Percentiles rank a stretch among this genome's conserved stretches.
Evolutionary conservation across 2,888 invertebrate genomes (phyloP).

Genomic region (Hylaea fasciaria): DNA sequence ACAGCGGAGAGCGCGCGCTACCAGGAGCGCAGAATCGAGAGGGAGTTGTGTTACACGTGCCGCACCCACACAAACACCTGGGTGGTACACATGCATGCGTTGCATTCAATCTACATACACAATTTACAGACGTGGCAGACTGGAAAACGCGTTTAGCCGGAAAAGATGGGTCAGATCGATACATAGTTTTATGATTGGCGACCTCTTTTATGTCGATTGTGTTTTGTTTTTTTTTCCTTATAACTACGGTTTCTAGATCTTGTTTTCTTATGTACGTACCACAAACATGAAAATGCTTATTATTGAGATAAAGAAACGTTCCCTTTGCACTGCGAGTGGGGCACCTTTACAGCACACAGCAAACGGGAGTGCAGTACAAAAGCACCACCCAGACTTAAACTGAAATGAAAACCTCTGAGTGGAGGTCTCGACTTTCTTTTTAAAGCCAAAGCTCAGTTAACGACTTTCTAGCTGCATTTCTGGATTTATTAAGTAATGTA

Average conservation of each 20-base stretch:
- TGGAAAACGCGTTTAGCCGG: conserved; percentile 72
- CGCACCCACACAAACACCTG: conserved; percentile 61
- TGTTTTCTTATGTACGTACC: conserved; percentile 14
- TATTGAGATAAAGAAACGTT: conserved; percentile 50
- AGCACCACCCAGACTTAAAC: conserved; percentile 61
- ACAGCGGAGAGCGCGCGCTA: conserved; percentile 65
- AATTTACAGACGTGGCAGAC: conserved; percentile 69
- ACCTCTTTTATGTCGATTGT: not conserved
- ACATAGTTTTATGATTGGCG: conserved; percentile 41
- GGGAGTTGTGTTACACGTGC: conserved; percentile 66
- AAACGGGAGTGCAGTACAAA: conserved; percentile 55
- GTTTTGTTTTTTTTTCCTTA: not conserved
- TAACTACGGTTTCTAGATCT: conserved; percentile 28
- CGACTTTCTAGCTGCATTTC: conserved; percentile 66
- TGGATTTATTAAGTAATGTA: conserved; percentile 73
- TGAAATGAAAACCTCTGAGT: conserved; percentile 70
- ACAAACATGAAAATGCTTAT: conserved; percentile 41
- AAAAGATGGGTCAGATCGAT: conserved; percentile 71
- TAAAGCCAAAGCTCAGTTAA: conserved; percentile 69
- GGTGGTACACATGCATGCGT: conserved; percentile 40
- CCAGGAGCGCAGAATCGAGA: conserved; percentile 59
- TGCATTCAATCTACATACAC: conserved; percentile 50
- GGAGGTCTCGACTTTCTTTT: conserved; percentile 71
- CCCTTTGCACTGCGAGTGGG: conserved; percentile 45
- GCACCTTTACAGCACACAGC: conserved; percentile 55